phyloP scores from a whole-genome alignment of 2,797 vertebrate species.

The Spinibarbus caldwelli region DNA sequence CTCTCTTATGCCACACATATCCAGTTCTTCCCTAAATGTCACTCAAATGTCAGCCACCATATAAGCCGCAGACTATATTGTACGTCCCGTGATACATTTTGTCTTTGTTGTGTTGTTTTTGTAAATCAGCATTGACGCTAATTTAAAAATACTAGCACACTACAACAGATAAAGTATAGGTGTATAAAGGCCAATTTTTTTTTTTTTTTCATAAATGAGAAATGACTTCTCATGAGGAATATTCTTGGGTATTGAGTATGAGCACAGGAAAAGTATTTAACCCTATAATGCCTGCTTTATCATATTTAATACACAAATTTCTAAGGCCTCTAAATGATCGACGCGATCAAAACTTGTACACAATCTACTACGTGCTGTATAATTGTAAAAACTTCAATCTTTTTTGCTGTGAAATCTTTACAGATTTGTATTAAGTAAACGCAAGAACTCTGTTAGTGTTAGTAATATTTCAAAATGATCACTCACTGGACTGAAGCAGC shows the following conservation, averaged over 20 bases:
- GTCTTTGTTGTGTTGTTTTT: conserved; percentile 11
- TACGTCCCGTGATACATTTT: conserved; percentile 50
- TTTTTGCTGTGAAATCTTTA: neutral
- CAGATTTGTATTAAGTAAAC: neutral
- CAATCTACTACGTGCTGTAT: neutral
- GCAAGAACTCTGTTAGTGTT: too few relatives aligned
- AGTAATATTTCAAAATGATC: too few relatives aligned
- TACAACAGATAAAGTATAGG: neutral
- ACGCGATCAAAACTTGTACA: neutral
- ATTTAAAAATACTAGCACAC: neutral
- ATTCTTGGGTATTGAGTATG: neutral
- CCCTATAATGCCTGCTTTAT: neutral
- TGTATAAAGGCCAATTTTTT: neutral
- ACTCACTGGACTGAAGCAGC: too few relatives aligned
- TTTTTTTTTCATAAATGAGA: neutral
- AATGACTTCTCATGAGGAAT: neutral
- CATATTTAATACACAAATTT: neutral
- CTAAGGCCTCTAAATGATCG: neutral
- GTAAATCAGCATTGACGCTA: neutral
- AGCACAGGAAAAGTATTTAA: neutral
- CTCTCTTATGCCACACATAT: conserved; percentile 69
- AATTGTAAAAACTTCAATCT: neutral
- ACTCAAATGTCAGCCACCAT: conserved; percentile 82
- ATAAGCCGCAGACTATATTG: conserved; percentile 70
- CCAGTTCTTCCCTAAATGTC: conserved; percentile 82